These are phyloP conservation scores for Aphelinus atriplicis DNA, from an alignment of 1,140 invertebrate genomes.

Conservation along the genomic window DNA sequence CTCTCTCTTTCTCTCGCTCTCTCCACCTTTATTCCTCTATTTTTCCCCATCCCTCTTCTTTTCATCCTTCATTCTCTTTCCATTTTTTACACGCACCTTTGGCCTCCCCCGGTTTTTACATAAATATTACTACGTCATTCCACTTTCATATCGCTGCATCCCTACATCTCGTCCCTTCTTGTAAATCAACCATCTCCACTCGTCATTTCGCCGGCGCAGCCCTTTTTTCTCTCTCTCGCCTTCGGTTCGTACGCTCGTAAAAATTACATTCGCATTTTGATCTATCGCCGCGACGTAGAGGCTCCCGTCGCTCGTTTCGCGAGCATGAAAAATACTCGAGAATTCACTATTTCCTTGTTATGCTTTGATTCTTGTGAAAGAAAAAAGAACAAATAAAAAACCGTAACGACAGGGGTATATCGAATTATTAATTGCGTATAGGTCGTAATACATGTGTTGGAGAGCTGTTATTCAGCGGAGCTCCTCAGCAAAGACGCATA, in stretches of 20 bases:
- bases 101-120: not conserved
- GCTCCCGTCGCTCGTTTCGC: no score
- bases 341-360: no score
- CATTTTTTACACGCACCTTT: conserved; percentile 10
- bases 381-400: no score
- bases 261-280: not conserved
- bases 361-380: no score
- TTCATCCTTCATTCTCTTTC: not conserved
- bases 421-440: no score
- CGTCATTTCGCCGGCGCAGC: conserved; percentile 5
- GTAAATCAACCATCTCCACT: conserved; percentile 43
- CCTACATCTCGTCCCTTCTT: conserved; percentile 20
- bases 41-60: conserved; percentile 34
- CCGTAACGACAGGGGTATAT: no score
- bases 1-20: conserved; percentile 16
- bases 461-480: no score
- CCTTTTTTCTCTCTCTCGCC: not conserved
- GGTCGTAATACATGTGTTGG: no score
- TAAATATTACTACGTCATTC: conserved; percentile 10
- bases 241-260: not conserved
- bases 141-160: not conserved
- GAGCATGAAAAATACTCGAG: no score
- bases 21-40: conserved; percentile 3
- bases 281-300: no score
- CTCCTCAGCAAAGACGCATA: no score